Base-by-base conservation (phyloP, 2,797 vertebrate genomes). In the Loris lydekkerianus region DNA sequence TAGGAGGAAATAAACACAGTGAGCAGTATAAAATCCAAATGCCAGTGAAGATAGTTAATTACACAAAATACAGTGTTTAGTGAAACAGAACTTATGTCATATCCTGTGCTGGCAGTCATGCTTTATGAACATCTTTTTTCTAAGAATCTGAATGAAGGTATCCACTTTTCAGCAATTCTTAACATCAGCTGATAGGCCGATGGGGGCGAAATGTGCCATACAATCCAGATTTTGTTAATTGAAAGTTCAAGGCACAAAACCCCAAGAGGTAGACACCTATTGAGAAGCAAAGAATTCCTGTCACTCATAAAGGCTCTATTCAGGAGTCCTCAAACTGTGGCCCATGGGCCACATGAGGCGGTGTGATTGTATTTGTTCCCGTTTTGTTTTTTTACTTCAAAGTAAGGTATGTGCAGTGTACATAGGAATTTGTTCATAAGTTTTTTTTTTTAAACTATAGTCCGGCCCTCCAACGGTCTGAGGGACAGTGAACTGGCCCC, bases 201-300 rank as follows among this genome's bases (percentile, higher is more conserved):
- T 5, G 14, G 49, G 43, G 83, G 83, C n/a, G 27, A 46, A 25
- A 21, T 1, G 34, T 31, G 37, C 23, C 20, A 49, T 40, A 34
- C 13, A 40, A n/a, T 37, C 27, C 11, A 72, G 37, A 72, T 29
- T 89, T 86, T 84, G 46, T 18, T 23, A 75, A 60, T 1, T 56
- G 63, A 82, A 82, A 78, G 69, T 56, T 14, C 58, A 70, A 86
- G 17, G 13, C 25, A 73, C 4, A 69, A 92, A 56, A n/a, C 46
- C 7, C 61, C 43, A 85, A 60, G 34, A 40, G 20, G 34, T 61
- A 3, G 14, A 11, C 4, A 63, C 3, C 27, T 49, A 34, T 20
- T 43, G 49, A 89, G 72, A 58, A 93, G 88, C 80, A 86, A 58
- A 95, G 65, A 49, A 58, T 56, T 46, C 69, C 13, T 23, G 63